Conservation (phyloP, 2,113 vertebrate genomes). For the Raja brachyura region DNA sequence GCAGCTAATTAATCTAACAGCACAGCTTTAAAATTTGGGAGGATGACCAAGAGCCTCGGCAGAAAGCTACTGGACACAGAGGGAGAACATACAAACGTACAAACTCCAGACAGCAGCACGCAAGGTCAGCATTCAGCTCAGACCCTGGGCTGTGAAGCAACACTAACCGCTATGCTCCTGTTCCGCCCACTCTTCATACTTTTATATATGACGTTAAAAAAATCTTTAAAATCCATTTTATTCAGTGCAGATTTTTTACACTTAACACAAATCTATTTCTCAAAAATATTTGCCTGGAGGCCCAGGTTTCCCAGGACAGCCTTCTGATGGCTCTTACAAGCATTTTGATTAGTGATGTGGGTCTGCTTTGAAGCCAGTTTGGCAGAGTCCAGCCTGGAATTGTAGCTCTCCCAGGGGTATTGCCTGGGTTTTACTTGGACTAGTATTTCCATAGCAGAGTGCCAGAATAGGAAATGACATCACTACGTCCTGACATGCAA, state of each 20-base stretch:
- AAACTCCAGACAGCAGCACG: too few species aligned
- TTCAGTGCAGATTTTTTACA: neutral
- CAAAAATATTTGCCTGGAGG: conserved; percentile 7
- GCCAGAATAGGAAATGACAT: conserved; percentile 35
- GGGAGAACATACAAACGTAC: too few species aligned
- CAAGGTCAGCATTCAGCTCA: too few species aligned
- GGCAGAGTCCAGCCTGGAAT: conserved; percentile 20
- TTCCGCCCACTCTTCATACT: neutral
- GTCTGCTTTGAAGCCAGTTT: conserved; percentile 22
- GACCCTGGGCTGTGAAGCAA: too few species aligned
- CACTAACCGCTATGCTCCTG: too few species aligned
- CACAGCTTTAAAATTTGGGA: too few species aligned
- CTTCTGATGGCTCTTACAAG: conserved; percentile 8
- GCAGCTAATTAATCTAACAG: too few species aligned
- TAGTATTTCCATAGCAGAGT: conserved; percentile 28
- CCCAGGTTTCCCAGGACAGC: conserved; percentile 14
- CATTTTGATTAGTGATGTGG: conserved; percentile 27
- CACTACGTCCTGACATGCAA: conserved; percentile 29
- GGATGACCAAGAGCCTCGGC: too few species aligned
- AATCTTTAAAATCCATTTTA: neutral
- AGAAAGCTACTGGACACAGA: too few species aligned
- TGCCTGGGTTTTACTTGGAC: conserved; percentile 17
- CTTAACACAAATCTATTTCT: neutral
- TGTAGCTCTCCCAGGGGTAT: neutral
- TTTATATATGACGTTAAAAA: neutral